Evolutionary conservation across 2,888 invertebrate genomes (phyloP).

Genomic region (Cerastoderma edule): DNA sequence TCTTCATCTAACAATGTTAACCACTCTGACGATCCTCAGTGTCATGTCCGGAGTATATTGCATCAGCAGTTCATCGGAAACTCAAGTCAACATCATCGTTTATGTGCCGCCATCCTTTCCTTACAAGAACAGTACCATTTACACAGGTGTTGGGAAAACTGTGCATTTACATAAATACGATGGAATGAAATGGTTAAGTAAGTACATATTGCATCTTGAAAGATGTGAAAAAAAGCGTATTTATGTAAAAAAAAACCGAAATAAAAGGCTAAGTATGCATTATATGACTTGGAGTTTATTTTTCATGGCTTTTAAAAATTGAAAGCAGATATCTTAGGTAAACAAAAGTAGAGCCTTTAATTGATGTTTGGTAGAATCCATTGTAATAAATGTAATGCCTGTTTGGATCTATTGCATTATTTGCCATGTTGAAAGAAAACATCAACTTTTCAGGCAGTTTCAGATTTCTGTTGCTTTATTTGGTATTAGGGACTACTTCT

Average conservation of each 20-base stretch:
- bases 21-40: conserved; percentile 68
- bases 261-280: neutral
- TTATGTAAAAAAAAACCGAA: neutral
- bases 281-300: neutral
- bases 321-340: neutral
- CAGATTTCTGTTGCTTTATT: too few species aligned
- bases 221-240: neutral
- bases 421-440: too few species aligned
- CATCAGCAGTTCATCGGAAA: conserved; percentile 53
- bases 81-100: conserved; percentile 73
- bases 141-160: conserved; percentile 66
- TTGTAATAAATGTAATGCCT: too few species aligned
- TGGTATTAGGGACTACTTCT: too few species aligned
- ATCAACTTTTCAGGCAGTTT: too few species aligned
- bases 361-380: too few species aligned
- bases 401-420: too few species aligned
- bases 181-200: conserved; percentile 70
- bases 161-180: conserved; percentile 62
- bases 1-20: conserved; percentile 71
- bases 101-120: conserved; percentile 72
- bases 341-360: too few species aligned
- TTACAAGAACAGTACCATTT: conserved; percentile 67
- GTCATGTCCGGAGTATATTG: conserved; percentile 74
- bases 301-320: neutral
- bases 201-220: conserved; percentile 28